These are phyloP conservation scores for Syndactyla subalaris DNA, from an alignment of 2,797 vertebrate genomes.

Conservation along the genomic window DNA sequence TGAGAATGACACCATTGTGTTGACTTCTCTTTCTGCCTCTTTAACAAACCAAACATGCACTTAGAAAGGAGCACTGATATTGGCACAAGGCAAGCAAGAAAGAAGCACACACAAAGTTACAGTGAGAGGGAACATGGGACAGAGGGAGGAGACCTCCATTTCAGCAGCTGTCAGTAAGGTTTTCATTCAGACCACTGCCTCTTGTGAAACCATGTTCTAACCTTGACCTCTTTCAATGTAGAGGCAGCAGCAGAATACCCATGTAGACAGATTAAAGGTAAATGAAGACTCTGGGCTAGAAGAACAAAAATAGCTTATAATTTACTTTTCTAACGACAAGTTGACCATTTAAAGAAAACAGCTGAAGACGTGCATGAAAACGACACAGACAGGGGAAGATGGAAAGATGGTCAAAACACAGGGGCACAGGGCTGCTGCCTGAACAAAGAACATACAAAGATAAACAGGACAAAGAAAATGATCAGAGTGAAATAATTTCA, in stretches of 20 bases:
- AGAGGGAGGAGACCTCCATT: neutral
- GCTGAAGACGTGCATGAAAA: neutral
- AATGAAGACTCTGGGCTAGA: neutral
- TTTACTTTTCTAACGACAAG: neutral
- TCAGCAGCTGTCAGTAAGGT: neutral
- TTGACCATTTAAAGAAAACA: neutral
- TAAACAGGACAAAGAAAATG: neutral
- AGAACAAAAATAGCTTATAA: neutral
- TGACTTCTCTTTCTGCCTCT: neutral
- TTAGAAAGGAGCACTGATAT: neutral
- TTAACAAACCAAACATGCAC: neutral
- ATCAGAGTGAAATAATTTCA: neutral
- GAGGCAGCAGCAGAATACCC: neutral
- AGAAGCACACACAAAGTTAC: neutral
- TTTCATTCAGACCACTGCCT: neutral
- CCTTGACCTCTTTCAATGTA: neutral
- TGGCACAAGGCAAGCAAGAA: neutral
- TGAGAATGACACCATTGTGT: neutral
- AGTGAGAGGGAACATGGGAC: neutral
- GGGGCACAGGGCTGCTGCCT: neutral
- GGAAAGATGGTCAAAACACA: neutral
- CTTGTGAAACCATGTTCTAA: neutral
- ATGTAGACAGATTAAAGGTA: slow-evolving; percentile 6
- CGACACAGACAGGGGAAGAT: neutral
- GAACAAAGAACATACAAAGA: neutral